phyloP scores from a whole-genome alignment of 2,113 vertebrate species.

The Accipiter virgatus region DNA sequence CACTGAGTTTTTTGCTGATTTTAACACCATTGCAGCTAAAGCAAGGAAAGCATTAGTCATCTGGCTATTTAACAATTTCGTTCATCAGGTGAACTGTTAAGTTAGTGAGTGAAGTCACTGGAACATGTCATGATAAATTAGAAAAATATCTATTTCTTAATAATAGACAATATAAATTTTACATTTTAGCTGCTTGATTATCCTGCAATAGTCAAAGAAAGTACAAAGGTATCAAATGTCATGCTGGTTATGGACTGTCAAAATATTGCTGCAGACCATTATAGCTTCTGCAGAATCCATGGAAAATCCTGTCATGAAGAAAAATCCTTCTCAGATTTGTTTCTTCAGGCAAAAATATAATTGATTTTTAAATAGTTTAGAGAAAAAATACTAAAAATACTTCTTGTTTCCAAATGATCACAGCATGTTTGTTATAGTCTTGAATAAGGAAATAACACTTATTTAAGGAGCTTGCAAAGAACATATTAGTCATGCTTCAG shows the following conservation, averaged over 20 bases:
- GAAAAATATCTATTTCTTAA: neutral
- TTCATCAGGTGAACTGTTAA: neutral
- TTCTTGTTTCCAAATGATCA: neutral
- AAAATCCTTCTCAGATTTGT: conserved; percentile 15
- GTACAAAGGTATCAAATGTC: neutral
- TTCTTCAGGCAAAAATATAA: conserved; percentile 23
- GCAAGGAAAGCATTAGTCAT: neutral
- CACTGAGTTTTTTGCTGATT: neutral
- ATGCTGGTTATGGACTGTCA: conserved; percentile 29
- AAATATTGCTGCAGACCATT: conserved; percentile 21
- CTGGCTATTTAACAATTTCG: neutral
- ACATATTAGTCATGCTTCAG: conserved; percentile 8
- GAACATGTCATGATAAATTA: neutral
- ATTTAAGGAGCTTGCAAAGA: conserved; percentile 15
- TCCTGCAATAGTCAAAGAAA: neutral
- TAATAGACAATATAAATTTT: neutral
- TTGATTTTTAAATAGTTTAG: conserved; percentile 13
- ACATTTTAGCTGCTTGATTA: neutral
- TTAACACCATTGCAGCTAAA: neutral
- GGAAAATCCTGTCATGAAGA: neutral
- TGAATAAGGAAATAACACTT: neutral
- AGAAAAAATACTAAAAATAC: neutral
- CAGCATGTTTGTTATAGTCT: neutral
- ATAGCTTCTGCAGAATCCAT: neutral
- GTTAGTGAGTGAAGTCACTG: neutral